Evolutionary conservation across 2,797 vertebrate genomes (phyloP), one percentile per base, ranked within the genome.

Genomic region (Denticeps clupeoides): DNA sequence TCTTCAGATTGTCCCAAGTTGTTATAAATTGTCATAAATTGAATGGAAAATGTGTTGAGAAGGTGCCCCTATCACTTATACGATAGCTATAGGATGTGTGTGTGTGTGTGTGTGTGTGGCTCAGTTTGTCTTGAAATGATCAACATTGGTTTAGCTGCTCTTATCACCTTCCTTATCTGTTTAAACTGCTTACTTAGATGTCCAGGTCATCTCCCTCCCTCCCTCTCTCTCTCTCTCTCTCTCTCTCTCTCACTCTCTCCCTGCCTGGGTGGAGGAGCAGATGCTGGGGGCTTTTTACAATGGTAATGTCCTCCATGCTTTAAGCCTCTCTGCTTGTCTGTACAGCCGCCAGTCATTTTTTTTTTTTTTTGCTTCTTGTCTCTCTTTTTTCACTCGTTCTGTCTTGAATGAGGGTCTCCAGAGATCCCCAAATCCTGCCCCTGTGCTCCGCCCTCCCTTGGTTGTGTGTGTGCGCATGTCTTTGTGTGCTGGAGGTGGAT

Each of bases 231-330:
- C 42, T 18, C 3, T 12, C 41, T 8, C 6, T 9, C 6, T 10
- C 26, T 3, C 13, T 43, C 51, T 33, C 43, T 45, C 49, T 51
- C 9, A 32, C 27, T 19, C 12, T 24, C 15, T 26, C 27, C 60
- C 51, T 56, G 25, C 52, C 31, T 46, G 10, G 44, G 53, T 53
- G 55, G 43, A 57, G 45, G 55, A 82, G 78, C 94, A 98, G 93
- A 95, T 95, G 94, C 92, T 90, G 85, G 87, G 85, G 86, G 85
- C 85, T 29, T 89, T 74, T 88, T 81, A 90, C 91, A 90, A 98
- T 98, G 89, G 88, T 92, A 97, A 94, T 94, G 85, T 87, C 74
- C 79, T 83, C 29, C 56, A 56, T 46, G 55, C 46, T 64, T 40
- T 61, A 64, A 64, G 54, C 58, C 56, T 22, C 46, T 42, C 31